These are phyloP conservation scores for Ophiothrix spiculata DNA, from an alignment of 35 echinoderm and acorn worm genomes.

Conservation along the genomic window DNA sequence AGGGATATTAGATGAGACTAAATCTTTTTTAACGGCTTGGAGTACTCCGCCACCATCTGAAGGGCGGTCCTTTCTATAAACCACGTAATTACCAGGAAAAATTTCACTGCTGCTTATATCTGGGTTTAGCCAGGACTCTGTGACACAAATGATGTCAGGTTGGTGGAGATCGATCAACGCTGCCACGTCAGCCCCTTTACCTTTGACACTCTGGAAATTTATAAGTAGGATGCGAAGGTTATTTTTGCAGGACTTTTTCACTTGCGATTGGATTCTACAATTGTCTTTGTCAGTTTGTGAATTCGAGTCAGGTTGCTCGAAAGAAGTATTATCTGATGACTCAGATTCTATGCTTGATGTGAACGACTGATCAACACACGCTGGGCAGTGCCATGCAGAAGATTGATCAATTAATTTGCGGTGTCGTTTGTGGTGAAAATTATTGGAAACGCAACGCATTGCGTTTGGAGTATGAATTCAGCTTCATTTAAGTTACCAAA, in stretches of 20 bases:
- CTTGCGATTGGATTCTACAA: not conserved
- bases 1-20: not conserved
- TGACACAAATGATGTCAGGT: conserved; percentile 37
- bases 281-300: not conserved
- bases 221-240: conserved; percentile 10
- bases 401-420: too few species aligned
- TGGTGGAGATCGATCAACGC: not conserved
- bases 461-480: too few species aligned
- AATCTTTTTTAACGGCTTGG: not conserved
- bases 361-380: not conserved
- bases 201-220: conserved; percentile 38
- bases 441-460: too few species aligned
- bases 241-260: not conserved
- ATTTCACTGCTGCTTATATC: conserved; percentile 32
- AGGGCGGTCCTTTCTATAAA: conserved; percentile 4
- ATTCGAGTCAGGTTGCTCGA: not conserved
- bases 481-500: too few species aligned
- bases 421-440: too few species aligned
- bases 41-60: not conserved
- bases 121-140: conserved; percentile 45
- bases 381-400: not conserved
- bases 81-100: conserved; percentile 20
- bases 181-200: conserved; percentile 8
- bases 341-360: not conserved
- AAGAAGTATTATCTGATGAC: not conserved